These are phyloP conservation scores for Nymphalis urticae DNA, from an alignment of 2,888 invertebrate genomes.

Conservation along the genomic window DNA sequence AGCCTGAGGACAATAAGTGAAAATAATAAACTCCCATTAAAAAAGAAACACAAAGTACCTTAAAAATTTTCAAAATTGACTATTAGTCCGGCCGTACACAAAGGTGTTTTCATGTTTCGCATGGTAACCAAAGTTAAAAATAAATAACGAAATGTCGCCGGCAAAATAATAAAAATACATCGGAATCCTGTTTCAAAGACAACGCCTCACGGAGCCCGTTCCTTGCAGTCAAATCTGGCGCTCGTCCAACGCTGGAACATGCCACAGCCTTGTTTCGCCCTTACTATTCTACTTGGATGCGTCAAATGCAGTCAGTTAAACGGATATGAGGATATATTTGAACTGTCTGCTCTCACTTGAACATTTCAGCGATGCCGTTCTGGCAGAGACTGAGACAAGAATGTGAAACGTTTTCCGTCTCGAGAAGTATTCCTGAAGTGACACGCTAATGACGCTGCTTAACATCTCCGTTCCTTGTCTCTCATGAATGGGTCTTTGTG, in stretches of 20 bases:
- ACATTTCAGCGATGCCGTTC: conserved; percentile 17
- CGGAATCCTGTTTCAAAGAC: conserved; percentile 26
- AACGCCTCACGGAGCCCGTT: conserved; percentile 7
- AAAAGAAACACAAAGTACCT: too few species aligned
- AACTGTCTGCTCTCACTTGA: conserved; percentile 23
- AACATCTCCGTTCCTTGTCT: conserved; percentile 2
- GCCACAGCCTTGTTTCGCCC: conserved; percentile 37
- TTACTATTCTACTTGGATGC: conserved; percentile 35
- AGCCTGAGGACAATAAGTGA: too few species aligned
- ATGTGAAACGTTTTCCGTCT: conserved; percentile 6
- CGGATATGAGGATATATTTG: conserved; percentile 34
- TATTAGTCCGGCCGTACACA: too few species aligned
- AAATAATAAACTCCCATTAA: too few species aligned
- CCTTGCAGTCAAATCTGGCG: conserved; percentile 29
- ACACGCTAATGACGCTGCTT: conserved; percentile 2
- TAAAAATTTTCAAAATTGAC: neutral
- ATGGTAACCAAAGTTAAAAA: neutral
- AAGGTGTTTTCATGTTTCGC: neutral
- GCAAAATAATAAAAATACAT: conserved; percentile 9
- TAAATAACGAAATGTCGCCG: neutral
- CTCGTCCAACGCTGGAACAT: conserved; percentile 34
- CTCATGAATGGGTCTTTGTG: conserved; percentile 1
- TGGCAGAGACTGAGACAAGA: conserved; percentile 13
- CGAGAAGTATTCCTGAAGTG: conserved; percentile 13
- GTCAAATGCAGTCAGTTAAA: conserved; percentile 36